phyloP scores from a whole-genome alignment of 2,113 vertebrate species.

The Ammodytes marinus region DNA sequence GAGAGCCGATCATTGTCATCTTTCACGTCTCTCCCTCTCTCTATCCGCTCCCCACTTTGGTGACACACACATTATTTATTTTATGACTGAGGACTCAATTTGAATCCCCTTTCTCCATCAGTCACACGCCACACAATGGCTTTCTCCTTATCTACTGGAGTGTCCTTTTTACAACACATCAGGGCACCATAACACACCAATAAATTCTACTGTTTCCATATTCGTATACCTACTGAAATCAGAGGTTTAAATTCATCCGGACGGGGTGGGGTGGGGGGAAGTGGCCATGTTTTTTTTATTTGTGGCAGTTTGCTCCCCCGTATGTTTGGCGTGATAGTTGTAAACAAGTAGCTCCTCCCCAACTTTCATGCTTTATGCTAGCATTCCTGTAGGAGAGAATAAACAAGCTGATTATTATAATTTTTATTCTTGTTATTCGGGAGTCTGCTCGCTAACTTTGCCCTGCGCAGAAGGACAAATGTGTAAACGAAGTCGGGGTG shows the following conservation, averaged over 20 bases:
- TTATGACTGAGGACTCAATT: slow-evolving; percentile 83
- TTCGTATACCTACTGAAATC: slow-evolving; percentile 65
- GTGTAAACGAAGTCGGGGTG: slow-evolving; percentile 58
- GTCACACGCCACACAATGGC: slow-evolving; percentile 80
- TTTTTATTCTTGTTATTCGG: slow-evolving; percentile 54
- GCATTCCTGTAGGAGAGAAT: slow-evolving; percentile 57
- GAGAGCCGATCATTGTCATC: slow-evolving; percentile 74
- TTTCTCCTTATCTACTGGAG: slow-evolving; percentile 80
- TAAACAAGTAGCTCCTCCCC: slow-evolving; percentile 76
- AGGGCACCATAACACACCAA: slow-evolving; percentile 76
- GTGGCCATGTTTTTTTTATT: slow-evolving; percentile 70
- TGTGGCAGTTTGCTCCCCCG: slow-evolving; percentile 68
- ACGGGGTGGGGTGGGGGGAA: slow-evolving; percentile 23
- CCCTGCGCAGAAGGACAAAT: slow-evolving; percentile 62
- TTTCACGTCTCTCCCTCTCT: slow-evolving; percentile 67
- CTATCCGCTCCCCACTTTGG: slow-evolving; percentile 70
- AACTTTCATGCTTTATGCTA: slow-evolving; percentile 62
- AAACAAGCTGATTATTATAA: slow-evolving; percentile 68
- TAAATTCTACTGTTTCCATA: slow-evolving; percentile 79
- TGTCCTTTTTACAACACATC: slow-evolving; percentile 84
- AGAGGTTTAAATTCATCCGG: slow-evolving; percentile 75
- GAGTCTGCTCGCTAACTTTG: slow-evolving; percentile 49
- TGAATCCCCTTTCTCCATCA: slow-evolving; percentile 81
- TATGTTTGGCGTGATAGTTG: slow-evolving; percentile 51
- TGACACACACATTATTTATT: slow-evolving; percentile 82